Evolutionary conservation across 2,888 invertebrate genomes (phyloP).

Genomic region (Rhagophthalmus giganteus): DNA sequence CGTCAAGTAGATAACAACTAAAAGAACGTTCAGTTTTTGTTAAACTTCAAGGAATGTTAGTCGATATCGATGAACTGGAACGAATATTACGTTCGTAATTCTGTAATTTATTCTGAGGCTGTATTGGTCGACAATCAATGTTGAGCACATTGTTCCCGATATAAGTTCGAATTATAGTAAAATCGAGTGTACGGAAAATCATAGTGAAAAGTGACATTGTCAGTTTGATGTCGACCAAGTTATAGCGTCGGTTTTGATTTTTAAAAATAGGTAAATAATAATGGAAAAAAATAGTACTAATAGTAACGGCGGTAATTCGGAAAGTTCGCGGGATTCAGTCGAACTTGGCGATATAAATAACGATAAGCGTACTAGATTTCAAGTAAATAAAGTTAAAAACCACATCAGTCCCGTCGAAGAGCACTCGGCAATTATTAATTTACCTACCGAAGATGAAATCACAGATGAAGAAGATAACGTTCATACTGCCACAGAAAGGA

Average conservation of each 20-base stretch:
- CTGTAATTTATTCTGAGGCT: constrained; percentile 12
- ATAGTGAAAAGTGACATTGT: not conserved
- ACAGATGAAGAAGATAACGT: constrained; percentile 56
- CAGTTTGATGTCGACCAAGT: not conserved
- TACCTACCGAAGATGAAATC: constrained; percentile 34
- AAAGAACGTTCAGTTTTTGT: constrained; percentile 3
- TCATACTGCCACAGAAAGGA: constrained; percentile 55
- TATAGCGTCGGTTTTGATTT: not conserved
- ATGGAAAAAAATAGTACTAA: constrained; percentile 14
- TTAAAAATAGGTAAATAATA: not conserved
- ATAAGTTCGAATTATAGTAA: not conserved
- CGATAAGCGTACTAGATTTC: constrained; percentile 60
- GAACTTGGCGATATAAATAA: constrained; percentile 10
- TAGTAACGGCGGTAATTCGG: not conserved
- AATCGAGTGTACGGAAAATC: not conserved
- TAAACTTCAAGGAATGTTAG: constrained; percentile 4
- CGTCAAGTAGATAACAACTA: not conserved
- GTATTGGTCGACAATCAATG: constrained; percentile 3
- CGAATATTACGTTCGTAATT: constrained; percentile 12
- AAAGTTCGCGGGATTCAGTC: not conserved
- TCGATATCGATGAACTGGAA: constrained; percentile 17
- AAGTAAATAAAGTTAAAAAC: constrained; percentile 64
- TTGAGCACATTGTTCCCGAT: not conserved
- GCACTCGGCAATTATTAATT: constrained; percentile 7
- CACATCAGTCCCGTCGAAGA: constrained; percentile 48